Percentiles rank a stretch among this genome's conserved stretches.
Conservation (phyloP, 2,797 vertebrate species). For the Coregonus sp. region DNA sequence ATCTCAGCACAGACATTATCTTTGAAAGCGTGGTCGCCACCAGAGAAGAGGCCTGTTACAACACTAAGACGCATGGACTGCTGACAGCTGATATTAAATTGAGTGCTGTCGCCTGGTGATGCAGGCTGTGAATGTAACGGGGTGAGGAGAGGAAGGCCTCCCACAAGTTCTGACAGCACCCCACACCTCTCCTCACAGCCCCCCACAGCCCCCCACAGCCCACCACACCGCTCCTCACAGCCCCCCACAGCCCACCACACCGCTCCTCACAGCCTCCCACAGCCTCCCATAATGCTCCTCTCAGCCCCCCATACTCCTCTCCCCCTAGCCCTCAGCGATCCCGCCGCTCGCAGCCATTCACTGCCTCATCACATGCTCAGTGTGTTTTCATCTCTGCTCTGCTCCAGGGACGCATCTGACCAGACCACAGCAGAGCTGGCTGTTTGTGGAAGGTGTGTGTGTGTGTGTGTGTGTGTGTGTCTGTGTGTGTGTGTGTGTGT, state of each 20-base stretch:
- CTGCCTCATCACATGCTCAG: background rate
- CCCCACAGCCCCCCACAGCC: too few species aligned
- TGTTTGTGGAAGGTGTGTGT: background rate
- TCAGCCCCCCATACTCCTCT: background rate
- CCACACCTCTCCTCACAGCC: too few species aligned
- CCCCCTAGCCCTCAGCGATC: background rate
- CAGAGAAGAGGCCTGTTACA: background rate
- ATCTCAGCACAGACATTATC: background rate
- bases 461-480: too few species aligned
- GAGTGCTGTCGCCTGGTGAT: conserved; percentile 9
- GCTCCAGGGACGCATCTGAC: background rate
- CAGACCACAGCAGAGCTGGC: background rate
- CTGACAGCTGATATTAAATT: conserved; percentile 12
- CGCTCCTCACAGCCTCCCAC: background rate
- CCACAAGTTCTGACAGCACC: conserved; percentile 11
- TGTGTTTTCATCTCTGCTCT: background rate
- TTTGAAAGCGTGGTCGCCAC: background rate
- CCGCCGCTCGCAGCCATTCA: conserved; percentile 6
- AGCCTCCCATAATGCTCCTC: background rate
- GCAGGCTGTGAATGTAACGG: background rate
- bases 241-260: background rate
- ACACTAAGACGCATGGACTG: conserved; percentile 7
- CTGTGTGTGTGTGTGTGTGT: too few species aligned
- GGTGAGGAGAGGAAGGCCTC: background rate
- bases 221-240: too few species aligned